Evolutionary conservation across 2,888 invertebrate species (phyloP).

Genomic region (Helicoverpa assulta): DNA sequence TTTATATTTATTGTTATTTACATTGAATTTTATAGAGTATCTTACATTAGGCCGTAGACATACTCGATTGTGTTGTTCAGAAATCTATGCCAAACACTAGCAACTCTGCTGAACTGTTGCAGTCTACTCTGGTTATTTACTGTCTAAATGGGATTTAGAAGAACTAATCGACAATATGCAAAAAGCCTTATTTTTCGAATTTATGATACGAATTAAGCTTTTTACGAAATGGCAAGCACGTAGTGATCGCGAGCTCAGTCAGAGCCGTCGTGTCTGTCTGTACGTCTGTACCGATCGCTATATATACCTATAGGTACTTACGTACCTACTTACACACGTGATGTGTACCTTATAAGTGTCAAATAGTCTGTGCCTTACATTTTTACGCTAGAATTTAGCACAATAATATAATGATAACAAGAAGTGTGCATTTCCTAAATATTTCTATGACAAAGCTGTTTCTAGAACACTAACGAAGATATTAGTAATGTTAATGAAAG

Average conservation of each 20-base stretch:
- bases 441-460: conserved; percentile 51
- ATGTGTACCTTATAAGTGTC: conserved; percentile 63
- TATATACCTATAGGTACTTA: conserved; percentile 14
- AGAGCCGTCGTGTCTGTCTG: conserved; percentile 20
- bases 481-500: conserved; percentile 41
- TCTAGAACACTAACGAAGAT: conserved; percentile 45
- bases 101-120: conserved; percentile 21
- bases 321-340: conserved; percentile 7
- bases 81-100: conserved; percentile 26
- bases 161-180: conserved; percentile 53
- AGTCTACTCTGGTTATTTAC: conserved; percentile 19
- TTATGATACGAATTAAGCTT: conserved; percentile 54
- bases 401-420: conserved; percentile 50
- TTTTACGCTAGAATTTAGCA: conserved; percentile 64
- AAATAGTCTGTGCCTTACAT: conserved; percentile 79
- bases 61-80: conserved; percentile 43
- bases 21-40: conserved; percentile 45
- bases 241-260: conserved; percentile 22
- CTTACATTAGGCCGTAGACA: conserved; percentile 34
- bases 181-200: conserved; percentile 57
- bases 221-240: conserved; percentile 49
- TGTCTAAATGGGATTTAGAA: conserved; percentile 31
- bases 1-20: conserved; percentile 65
- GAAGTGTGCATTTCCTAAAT: conserved; percentile 49
- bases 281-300: conserved; percentile 1